Percentiles rank a stretch among this genome's conserved stretches.
Evolutionary conservation across 2,888 invertebrate species (phyloP).

Genomic region (Cheilosia urbana): DNA sequence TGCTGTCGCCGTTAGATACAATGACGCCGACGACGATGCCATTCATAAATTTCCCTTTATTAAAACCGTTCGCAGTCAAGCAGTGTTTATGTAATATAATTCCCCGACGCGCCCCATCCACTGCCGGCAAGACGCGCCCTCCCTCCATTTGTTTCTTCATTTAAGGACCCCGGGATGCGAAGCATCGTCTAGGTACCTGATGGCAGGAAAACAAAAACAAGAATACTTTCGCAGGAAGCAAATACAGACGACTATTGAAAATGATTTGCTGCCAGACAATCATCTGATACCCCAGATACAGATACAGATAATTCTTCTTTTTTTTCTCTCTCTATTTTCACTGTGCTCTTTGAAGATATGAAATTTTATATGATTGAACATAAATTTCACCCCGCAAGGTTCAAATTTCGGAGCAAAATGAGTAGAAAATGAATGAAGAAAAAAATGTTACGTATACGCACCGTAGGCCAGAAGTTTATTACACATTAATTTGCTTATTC

Average conservation of each 20-base stretch:
- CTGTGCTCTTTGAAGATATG: constrained; percentile 40
- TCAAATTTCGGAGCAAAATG: constrained; percentile 10
- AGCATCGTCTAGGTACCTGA: constrained; percentile 17
- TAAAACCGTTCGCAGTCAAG: constrained; percentile 67
- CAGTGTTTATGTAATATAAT: constrained; percentile 67
- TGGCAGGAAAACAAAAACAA: constrained; percentile 13
- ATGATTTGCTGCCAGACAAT: constrained; percentile 67
- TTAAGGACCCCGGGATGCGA: constrained; percentile 8
- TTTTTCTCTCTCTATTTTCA: background rate
- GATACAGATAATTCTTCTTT: constrained; percentile 8
- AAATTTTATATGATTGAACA: constrained; percentile 49
- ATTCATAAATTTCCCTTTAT: constrained; percentile 72
- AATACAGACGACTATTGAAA: constrained; percentile 22
- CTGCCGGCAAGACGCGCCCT: constrained; percentile 4
- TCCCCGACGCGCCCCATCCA: constrained; percentile 22
- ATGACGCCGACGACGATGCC: constrained; percentile 43
- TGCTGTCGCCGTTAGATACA: constrained; percentile 42
- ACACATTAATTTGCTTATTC: constrained; percentile 60
- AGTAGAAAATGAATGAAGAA: background rate
- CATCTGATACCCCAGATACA: constrained; percentile 34
- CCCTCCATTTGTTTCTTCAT: constrained; percentile 40
- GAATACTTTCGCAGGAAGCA: constrained; percentile 33
- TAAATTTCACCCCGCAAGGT: constrained; percentile 36
- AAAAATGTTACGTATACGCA: constrained; percentile 63
- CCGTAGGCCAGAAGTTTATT: constrained; percentile 54